These are phyloP conservation scores for Calephelis nemesis DNA, from an alignment of 1,140 invertebrate genomes.

Conservation along the genomic window DNA sequence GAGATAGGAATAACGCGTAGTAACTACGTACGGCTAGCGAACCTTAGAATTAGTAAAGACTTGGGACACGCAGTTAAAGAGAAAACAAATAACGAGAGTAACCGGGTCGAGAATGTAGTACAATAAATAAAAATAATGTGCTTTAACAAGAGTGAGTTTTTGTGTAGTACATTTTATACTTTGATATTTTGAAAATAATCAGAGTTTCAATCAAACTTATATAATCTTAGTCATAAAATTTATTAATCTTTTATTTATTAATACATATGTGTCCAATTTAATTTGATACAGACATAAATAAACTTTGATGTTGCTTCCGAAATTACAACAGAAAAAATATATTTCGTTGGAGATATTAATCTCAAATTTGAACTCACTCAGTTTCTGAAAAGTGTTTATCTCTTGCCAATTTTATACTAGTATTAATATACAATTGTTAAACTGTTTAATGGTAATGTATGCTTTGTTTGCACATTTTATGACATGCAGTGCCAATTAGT, in stretches of 20 bases:
- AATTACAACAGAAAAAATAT: too few relatives aligned
- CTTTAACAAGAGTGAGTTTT: neutral
- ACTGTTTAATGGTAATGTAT: constrained; percentile 28
- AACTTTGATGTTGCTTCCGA: too few relatives aligned
- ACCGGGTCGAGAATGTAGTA: constrained; percentile 43
- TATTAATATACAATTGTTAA: constrained; percentile 54
- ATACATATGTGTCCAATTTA: too few relatives aligned
- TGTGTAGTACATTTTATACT: neutral
- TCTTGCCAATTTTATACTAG: constrained; percentile 49
- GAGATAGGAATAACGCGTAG: constrained; percentile 61
- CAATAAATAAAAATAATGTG: neutral
- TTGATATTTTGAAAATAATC: neutral
- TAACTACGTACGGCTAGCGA: constrained; percentile 74
- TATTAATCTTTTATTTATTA: neutral
- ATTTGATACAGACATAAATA: too few relatives aligned
- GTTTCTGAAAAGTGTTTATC: constrained; percentile 18
- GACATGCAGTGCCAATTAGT: neutral
- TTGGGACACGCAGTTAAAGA: constrained; percentile 22
- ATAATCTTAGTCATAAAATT: neutral
- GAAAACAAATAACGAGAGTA: constrained; percentile 21
- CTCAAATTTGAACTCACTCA: neutral
- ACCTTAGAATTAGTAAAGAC: constrained; percentile 63
- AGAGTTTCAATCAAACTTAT: neutral
- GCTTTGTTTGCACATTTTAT: neutral
- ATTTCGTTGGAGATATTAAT: too few relatives aligned